phyloP scores from a whole-genome alignment of 2,888 invertebrate species.

The Baronia brevicornis region DNA sequence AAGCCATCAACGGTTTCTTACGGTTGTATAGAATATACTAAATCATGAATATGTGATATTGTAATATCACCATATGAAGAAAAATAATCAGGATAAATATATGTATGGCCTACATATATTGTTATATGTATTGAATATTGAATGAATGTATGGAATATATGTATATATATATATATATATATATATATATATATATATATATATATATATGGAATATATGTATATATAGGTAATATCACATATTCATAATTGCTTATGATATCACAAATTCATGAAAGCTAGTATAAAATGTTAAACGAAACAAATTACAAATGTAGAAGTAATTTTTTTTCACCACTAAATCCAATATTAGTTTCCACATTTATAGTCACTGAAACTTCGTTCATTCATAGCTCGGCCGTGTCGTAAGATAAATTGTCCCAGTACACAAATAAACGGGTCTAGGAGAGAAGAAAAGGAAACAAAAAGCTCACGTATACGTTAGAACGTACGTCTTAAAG shows the following conservation, averaged over 20 bases:
- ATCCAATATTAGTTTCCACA: slow-evolving; percentile 36
- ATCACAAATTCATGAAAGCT: neutral
- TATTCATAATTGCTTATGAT: neutral
- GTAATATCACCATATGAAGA: too few relatives aligned
- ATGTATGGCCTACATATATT: too few relatives aligned
- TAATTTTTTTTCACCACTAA: slow-evolving; percentile 17
- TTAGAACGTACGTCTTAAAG: slow-evolving; percentile 48
- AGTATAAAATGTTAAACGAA: neutral
- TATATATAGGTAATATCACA: neutral
- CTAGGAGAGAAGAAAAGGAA: slow-evolving; percentile 45
- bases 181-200: too few relatives aligned
- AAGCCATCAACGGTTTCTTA: too few relatives aligned
- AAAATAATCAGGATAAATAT: too few relatives aligned
- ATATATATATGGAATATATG: neutral
- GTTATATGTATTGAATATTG: too few relatives aligned
- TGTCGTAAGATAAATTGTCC: slow-evolving; percentile 69
- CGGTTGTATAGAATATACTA: too few relatives aligned
- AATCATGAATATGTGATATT: too few relatives aligned
- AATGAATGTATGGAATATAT: too few relatives aligned
- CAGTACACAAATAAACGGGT: slow-evolving; percentile 62
- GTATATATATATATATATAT: too few relatives aligned
- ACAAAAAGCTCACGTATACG: slow-evolving; percentile 46
- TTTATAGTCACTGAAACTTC: slow-evolving; percentile 51
- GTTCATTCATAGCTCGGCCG: slow-evolving; percentile 63
- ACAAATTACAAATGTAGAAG: slow-evolving; percentile 7